These are phyloP conservation scores for Epirrita christyi DNA, from an alignment of 2,888 invertebrate species.

Conservation along the genomic window DNA sequence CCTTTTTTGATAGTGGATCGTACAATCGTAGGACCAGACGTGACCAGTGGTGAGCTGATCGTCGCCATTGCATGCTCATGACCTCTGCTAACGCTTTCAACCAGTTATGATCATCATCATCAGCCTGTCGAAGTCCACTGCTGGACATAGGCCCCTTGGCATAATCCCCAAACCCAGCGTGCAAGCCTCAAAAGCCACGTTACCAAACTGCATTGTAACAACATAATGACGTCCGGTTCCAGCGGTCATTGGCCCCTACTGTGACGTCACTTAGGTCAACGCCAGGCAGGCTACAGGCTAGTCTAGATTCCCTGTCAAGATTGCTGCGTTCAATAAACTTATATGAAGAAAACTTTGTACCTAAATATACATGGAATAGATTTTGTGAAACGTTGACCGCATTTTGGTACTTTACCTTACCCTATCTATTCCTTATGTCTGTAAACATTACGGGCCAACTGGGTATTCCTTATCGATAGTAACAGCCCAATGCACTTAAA, in stretches of 20 bases:
- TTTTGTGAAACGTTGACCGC: neutral
- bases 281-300: conserved; percentile 38
- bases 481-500: neutral
- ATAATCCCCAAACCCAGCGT: conserved; percentile 1
- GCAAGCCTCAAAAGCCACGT: conserved; percentile 20
- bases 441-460: neutral
- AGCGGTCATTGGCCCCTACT: conserved; percentile 23
- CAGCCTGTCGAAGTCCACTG: too few relatives aligned
- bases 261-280: conserved; percentile 54
- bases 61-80: too few relatives aligned
- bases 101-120: too few relatives aligned
- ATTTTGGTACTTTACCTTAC: neutral
- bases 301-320: conserved; percentile 42
- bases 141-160: too few relatives aligned
- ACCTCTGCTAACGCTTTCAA: too few relatives aligned
- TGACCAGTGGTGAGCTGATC: too few relatives aligned
- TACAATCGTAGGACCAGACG: too few relatives aligned
- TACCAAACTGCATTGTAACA: conserved; percentile 19
- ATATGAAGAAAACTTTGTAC: neutral
- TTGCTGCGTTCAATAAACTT: conserved; percentile 20
- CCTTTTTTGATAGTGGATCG: too few relatives aligned
- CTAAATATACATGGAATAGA: neutral
- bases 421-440: neutral
- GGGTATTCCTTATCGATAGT: neutral
- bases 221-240: conserved; percentile 28